A percentile compares a stretch with the other conserved stretches of the same genome.
phyloP scores from a whole-genome alignment of 2,888 invertebrate genomes.

The Atethmia centrago region DNA sequence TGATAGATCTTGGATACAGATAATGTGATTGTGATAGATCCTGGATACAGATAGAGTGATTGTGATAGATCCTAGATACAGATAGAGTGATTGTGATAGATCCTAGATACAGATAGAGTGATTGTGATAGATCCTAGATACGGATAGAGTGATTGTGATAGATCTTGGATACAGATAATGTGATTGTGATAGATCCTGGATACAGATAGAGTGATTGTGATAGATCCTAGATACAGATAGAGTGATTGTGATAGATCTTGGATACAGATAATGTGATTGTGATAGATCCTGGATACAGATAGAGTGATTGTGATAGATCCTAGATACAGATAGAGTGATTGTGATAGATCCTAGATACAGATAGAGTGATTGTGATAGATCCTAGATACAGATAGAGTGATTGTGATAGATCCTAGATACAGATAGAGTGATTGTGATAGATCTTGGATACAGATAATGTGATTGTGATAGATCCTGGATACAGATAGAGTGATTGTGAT shows the following conservation, averaged over 20 bases:
- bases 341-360: background rate
- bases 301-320: background rate
- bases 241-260: background rate
- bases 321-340: background rate
- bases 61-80: background rate
- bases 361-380: background rate
- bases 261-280: background rate
- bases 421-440: background rate
- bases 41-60: background rate
- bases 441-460: background rate
- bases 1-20: background rate
- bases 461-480: background rate
- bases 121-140: background rate
- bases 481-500: background rate
- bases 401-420: background rate
- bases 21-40: background rate
- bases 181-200: background rate
- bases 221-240: background rate
- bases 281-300: background rate
- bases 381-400: background rate
- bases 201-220: background rate
- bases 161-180: background rate
- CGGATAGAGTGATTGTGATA: background rate
- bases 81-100: background rate
- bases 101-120: background rate